A percentile compares a stretch with the other conserved stretches of the same genome.
These are phyloP conservation scores for Clepsis dumicolana DNA, from an alignment of 2,888 invertebrate species.

Conservation along the genomic window DNA sequence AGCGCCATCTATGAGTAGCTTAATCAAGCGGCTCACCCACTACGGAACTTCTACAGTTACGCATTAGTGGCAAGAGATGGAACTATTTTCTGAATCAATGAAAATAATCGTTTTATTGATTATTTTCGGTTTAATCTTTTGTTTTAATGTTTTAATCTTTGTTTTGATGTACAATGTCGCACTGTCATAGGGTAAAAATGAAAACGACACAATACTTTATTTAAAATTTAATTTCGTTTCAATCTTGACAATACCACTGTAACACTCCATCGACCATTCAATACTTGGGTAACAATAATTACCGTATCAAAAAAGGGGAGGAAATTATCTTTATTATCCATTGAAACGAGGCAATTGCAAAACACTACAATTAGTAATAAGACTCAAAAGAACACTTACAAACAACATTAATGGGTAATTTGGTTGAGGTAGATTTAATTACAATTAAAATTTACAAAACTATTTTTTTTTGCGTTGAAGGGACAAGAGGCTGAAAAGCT, in stretches of 20 bases:
- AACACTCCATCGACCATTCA: slow-evolving; percentile 76
- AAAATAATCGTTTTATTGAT: too few species aligned
- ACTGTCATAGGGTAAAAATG: background rate
- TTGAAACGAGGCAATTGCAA: slow-evolving; percentile 53
- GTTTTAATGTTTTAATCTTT: too few species aligned
- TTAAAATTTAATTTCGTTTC: slow-evolving; percentile 77
- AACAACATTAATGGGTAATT: slow-evolving; percentile 84
- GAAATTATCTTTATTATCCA: slow-evolving; percentile 75
- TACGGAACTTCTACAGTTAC: too few species aligned
- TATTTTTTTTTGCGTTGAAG: slow-evolving; percentile 58
- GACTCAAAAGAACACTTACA: slow-evolving; percentile 84
- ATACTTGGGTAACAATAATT: slow-evolving; percentile 83
- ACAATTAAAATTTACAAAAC: slow-evolving; percentile 62
- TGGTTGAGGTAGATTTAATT: slow-evolving; percentile 84
- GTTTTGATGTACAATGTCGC: too few species aligned
- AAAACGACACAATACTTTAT: slow-evolving; percentile 48
- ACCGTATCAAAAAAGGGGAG: slow-evolving; percentile 84
- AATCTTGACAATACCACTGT: slow-evolving; percentile 73
- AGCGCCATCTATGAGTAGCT: too few species aligned
- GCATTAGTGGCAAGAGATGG: too few species aligned
- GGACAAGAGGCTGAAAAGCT: slow-evolving; percentile 47
- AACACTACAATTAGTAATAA: slow-evolving; percentile 82
- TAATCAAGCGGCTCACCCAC: too few species aligned
- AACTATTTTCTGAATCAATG: too few species aligned
- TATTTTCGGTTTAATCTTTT: too few species aligned